phyloP scores from a whole-genome alignment of 2,888 invertebrate species.

The Ceriagrion tenellum region DNA sequence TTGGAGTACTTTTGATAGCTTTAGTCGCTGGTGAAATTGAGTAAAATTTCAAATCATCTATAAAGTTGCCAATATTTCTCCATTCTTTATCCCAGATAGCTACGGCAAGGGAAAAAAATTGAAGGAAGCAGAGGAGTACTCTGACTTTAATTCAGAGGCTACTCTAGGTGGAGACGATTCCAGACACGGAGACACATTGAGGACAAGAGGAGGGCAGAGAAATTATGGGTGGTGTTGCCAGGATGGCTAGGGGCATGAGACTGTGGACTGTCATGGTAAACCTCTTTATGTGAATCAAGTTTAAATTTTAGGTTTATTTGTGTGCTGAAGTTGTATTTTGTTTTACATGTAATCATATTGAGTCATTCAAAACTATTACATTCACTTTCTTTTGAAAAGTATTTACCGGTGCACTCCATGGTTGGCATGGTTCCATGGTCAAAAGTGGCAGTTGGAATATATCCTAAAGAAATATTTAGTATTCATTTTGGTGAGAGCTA shows the following conservation, averaged over 20 bases:
- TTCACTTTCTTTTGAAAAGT: background rate
- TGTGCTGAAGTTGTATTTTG: background rate
- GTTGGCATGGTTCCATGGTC: background rate
- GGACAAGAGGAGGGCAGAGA: background rate
- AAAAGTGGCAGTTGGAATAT: background rate
- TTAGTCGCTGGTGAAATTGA: background rate
- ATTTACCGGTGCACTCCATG: background rate
- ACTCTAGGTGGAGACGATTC: background rate
- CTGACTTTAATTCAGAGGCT: background rate
- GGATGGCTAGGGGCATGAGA: background rate
- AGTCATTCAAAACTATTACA: background rate
- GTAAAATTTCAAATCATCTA: background rate
- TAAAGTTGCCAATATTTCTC: background rate
- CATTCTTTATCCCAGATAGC: background rate
- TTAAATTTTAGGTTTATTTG: background rate
- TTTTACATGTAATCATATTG: background rate
- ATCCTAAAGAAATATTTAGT: no score
- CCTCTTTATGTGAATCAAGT: background rate
- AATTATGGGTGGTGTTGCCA: background rate
- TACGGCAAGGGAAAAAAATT: background rate
- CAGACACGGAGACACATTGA: background rate
- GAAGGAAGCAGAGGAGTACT: conserved; percentile 5
- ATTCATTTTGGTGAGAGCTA: no score
- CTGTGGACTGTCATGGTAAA: background rate
- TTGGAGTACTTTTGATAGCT: background rate